Base-by-base conservation (phyloP, 2,113 vertebrate species). In the Lutjanus erythropterus region DNA sequence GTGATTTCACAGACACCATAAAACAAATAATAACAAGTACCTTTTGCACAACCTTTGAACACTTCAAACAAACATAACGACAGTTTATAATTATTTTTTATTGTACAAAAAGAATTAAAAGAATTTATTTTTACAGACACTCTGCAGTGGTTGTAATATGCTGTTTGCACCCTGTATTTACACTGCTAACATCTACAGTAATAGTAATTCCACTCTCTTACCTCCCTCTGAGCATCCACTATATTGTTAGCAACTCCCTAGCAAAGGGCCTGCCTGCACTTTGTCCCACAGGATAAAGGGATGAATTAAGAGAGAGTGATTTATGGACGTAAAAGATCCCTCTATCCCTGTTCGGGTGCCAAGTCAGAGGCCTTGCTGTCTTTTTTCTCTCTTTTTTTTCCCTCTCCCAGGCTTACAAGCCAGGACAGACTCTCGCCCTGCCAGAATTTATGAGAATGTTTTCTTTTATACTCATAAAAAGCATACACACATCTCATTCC, bases 361-460 rank as follows among this genome's bases (percentile, higher is more conserved):
- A 92, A 90, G 76, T 78, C 52, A 69, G 81, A 88, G 81, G 80
- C 86, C 81, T 86, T 60, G 56, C 86, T 87, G 76, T 85, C 73
- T 80, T 71, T 90, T 85, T 73, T 74, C 72, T 49, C 41, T 69
- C 47, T 64, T 46, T 78, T 79, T 88, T 85, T 72, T 29, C 1
- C 70, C 61, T 88, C 83, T 88, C 65, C 53, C 52, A 81, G 84
- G 60, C 87, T 60, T 91, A 93, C 94, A 94, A 91, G 92, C 92
- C 89, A 80, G 89, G 84, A 78, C 92, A 93, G 76, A 91, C 71
- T 83, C 86, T 88, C 56, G 60, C 70, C 81, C 60, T 87, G 81
- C 78, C 89, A 91, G 83, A 89, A 87, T 93, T 92, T 93, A 94
- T 86, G 91, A 88, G 90, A 87, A 86, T 92, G 86, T 92, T 91